phyloP scores from a whole-genome alignment of 1,140 invertebrate species.

The Drosophila watanabei region DNA sequence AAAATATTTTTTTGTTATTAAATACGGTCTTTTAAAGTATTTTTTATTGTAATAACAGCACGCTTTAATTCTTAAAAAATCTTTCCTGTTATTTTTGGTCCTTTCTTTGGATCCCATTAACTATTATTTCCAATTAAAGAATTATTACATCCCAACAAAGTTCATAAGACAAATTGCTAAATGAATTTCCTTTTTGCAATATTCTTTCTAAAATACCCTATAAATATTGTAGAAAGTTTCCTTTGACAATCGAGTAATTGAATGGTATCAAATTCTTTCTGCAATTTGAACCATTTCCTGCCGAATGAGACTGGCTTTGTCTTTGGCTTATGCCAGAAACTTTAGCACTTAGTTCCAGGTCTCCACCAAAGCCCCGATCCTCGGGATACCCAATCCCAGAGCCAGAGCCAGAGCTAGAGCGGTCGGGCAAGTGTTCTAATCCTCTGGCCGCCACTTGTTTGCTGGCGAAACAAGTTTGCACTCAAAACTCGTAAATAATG shows the following conservation, averaged over 20 bases:
- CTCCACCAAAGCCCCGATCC: conserved; percentile 6
- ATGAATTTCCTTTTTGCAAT: neutral
- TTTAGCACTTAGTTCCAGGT: conserved; percentile 72
- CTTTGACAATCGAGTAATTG: conserved; percentile 4
- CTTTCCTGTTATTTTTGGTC: neutral
- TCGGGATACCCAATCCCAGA: neutral
- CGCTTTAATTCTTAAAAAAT: neutral
- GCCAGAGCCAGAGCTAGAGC: conserved; percentile 41
- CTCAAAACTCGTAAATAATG: conserved; percentile 84
- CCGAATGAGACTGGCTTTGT: conserved; percentile 62
- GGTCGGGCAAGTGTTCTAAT: conserved; percentile 74
- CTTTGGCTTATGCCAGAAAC: conserved; percentile 63
- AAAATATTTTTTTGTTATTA: neutral
- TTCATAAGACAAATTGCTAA: neutral
- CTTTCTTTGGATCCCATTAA: no score
- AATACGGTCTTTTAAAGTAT: neutral
- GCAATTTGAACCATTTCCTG: conserved; percentile 15
- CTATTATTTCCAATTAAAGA: neutral
- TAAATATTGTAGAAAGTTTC: conserved; percentile 10
- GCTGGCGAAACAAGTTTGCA: conserved; percentile 79
- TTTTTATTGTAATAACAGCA: neutral
- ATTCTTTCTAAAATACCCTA: neutral
- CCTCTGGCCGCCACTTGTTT: conserved; percentile 80
- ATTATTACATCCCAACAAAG: neutral
- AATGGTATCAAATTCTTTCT: conserved; percentile 6